Base-by-base conservation (phyloP, 2,113 vertebrate species). In the Grammomys dolichurus region DNA sequence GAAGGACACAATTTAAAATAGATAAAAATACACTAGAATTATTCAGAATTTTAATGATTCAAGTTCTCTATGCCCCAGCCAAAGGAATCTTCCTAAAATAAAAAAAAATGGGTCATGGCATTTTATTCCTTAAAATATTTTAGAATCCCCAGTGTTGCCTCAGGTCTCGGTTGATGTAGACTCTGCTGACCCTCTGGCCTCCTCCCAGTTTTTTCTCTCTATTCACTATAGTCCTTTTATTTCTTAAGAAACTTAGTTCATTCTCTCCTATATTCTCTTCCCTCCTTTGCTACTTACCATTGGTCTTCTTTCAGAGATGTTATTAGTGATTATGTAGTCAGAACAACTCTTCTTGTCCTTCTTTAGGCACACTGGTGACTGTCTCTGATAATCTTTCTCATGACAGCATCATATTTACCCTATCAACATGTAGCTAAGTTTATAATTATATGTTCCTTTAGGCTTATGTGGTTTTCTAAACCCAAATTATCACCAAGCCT, bases 1-100 rank as follows among this genome's bases (percentile, higher is more conserved):
- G 46, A 78, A 95, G 73, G 75, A 82, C 54, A 94, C 36, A 81
- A 67, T 94, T 94, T 96, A 73, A 75, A 48, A 40, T 40, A 80
- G 65, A 89, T 88, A 89, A 90, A 93, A 91, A 78, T 89, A 95
- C 73, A 92, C 77, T 48, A 69, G 73, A 84, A 93, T 94, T 89
- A 93, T 63, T 96, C 95, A 95, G 33, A 90, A 51, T 88, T 96
- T 63, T 60, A 75, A 90, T 94, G 96, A 95, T 73, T 98, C 92
- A 82, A 31, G 60, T 92, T 92, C 73, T 97, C 33, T 43, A n/a
- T 46, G 65, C 46, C 54, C 82, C 81, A 94, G 76, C 9, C 88
- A 89, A 84, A 76, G 26, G 26, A 70, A 48, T 93, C 73, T 95
- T 90, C 58, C 95, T 92, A 95, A 97, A 97, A 95, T 89, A 86